Percentiles rank a stretch among this genome's conserved stretches.
Evolutionary conservation across 2,797 vertebrate species (phyloP).

Genomic region (Poecilia gillii): DNA sequence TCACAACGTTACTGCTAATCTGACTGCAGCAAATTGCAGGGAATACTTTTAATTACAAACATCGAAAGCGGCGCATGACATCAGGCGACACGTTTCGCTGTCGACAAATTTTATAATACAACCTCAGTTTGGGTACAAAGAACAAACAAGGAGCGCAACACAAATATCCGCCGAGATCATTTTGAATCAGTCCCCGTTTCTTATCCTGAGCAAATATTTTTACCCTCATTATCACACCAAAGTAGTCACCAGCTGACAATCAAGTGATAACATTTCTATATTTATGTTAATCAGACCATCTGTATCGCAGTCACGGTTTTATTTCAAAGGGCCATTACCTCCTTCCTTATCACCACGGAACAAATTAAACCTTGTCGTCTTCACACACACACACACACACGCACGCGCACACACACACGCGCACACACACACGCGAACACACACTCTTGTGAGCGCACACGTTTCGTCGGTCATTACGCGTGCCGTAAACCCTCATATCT

Average conservation of each 20-base stretch:
- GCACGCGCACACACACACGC: background rate
- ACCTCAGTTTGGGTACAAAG: background rate
- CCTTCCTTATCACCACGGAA: constrained; percentile 66
- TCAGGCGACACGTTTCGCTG: background rate
- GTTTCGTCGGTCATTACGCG: constrained; percentile 51
- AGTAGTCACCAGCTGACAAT: constrained; percentile 52
- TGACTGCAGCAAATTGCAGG: background rate
- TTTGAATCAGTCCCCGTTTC: background rate
- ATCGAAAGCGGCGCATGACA: too few relatives aligned
- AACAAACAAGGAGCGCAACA: background rate
- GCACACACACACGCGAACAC: background rate
- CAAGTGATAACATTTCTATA: constrained; percentile 61
- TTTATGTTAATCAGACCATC: constrained; percentile 61
- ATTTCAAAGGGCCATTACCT: constrained; percentile 70
- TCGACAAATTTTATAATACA: background rate
- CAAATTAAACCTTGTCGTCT: constrained; percentile 63
- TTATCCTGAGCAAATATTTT: constrained; percentile 15
- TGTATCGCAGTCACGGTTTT: constrained; percentile 41
- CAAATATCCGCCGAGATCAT: background rate
- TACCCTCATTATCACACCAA: constrained; percentile 42
- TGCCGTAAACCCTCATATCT: constrained; percentile 48
- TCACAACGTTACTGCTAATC: background rate
- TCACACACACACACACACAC: constrained; percentile 12
- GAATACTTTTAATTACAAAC: background rate
- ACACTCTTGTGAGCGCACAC: constrained; percentile 3